Base-by-base conservation (phyloP, 2,888 invertebrate species). In the Caenorhabditis sp. region DNA sequence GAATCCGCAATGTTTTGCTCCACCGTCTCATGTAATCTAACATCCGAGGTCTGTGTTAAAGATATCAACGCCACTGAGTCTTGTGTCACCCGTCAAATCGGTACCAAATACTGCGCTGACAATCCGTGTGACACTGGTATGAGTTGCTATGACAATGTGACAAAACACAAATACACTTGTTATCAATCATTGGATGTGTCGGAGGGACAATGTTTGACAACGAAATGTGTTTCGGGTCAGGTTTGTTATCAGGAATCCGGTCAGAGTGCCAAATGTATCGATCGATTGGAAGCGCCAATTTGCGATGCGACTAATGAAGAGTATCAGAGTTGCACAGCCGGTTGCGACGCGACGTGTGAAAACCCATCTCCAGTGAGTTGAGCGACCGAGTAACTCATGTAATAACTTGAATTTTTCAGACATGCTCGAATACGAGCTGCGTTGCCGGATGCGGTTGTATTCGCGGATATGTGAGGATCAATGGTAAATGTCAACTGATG, bases 401-500 rank as follows among this genome's bases (percentile, higher is more conserved):
- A 51, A 51, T 8, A 21, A 3, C 19, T 43, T 43, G 3, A 10
- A 14, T 10, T 21, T 8, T 37, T 19, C 37, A 58, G 58, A 14
- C 54, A 14, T 70, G 70, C 23, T 66, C 58, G 62, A 70, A 66
- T 23, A 58, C 70, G 1, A 66, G 53, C 0, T 70, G 70, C 17
- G 62, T 61, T 2, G 58, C 65, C 2, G 70, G 70, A 24, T 70
- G 70, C n/a, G 53, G 62, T 19, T 70, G 70, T 50, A 66, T 70
- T 23, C 26, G 59, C 0, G 70, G 70, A 36, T 70, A 70, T 55
- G 70, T 59, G 0, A 24, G 65, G 21, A 14, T 66, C 14, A 54
- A 66, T 59, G 66, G 66, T 14, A 27, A 54, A 1, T 70, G 70
- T 59, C 54, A 66, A 24, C 24, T 55, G 36, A 66, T 66, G 66